Evolutionary conservation across 2,888 invertebrate genomes (phyloP).

Genomic region (Biston betularia): DNA sequence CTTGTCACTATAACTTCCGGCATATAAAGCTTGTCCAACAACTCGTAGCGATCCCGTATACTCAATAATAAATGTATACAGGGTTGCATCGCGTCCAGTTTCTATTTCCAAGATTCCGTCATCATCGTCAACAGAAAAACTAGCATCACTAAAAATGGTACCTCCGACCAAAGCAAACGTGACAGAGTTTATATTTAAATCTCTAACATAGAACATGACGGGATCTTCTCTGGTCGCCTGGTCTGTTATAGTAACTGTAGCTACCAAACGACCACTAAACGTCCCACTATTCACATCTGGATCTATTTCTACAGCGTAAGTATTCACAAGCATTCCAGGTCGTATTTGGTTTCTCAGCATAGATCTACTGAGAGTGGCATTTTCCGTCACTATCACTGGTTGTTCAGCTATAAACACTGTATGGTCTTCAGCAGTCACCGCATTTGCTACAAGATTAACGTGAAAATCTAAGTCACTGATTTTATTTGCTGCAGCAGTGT

Average conservation of each 20-base stretch:
- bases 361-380: not conserved
- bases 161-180: constrained; percentile 52
- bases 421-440: not conserved
- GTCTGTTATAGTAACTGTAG: constrained; percentile 54
- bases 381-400: constrained; percentile 6
- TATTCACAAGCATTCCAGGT: constrained; percentile 59
- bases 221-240: constrained; percentile 52
- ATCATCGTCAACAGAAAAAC: constrained; percentile 48
- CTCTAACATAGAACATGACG: constrained; percentile 54
- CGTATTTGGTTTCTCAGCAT: constrained; percentile 53
- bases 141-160: constrained; percentile 34
- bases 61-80: constrained; percentile 58
- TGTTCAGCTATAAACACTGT: constrained; percentile 1
- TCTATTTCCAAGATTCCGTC: constrained; percentile 58
- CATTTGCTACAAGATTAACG: not conserved
- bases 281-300: constrained; percentile 49
- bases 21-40: constrained; percentile 56
- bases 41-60: constrained; percentile 55
- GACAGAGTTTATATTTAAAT: constrained; percentile 56
- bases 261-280: constrained; percentile 56
- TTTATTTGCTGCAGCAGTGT: constrained; percentile 7
- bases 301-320: constrained; percentile 57
- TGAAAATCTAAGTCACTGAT: constrained; percentile 2
- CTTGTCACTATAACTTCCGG: constrained; percentile 53
- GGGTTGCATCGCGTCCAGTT: constrained; percentile 47